Percentiles rank a stretch among this genome's conserved stretches.
These are phyloP conservation scores for Zelostemma sp. DNA, from an alignment of 1,140 invertebrate genomes.

Conservation along the genomic window DNA sequence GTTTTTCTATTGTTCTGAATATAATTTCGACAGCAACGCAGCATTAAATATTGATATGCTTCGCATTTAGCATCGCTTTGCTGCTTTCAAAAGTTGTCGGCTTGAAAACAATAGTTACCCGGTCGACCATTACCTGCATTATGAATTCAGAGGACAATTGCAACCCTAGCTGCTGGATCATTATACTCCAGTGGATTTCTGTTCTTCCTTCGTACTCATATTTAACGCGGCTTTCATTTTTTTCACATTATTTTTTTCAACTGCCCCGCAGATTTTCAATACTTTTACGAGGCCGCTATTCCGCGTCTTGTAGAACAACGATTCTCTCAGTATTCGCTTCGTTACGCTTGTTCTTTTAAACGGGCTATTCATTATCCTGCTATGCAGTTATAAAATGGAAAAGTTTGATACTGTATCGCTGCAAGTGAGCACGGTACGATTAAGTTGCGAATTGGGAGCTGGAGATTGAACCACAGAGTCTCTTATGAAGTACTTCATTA, in stretches of 20 bases:
- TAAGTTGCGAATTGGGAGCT: neutral
- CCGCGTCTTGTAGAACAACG: slow-evolving; percentile 21
- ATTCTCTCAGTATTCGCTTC: slow-evolving; percentile 10
- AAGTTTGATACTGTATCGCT: slow-evolving; percentile 10
- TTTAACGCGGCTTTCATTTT: slow-evolving; percentile 10
- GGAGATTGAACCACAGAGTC: neutral
- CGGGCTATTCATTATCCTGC: slow-evolving; percentile 20
- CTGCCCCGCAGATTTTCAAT: slow-evolving; percentile 11
- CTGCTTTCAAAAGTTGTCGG: slow-evolving; percentile 22
- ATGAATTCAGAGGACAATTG: slow-evolving; percentile 19
- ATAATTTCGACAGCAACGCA: slow-evolving; percentile 16
- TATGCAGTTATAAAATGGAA: slow-evolving; percentile 14
- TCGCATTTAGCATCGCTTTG: slow-evolving; percentile 13
- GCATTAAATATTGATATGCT: slow-evolving; percentile 12
- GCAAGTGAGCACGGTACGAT: neutral
- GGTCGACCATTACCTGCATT: slow-evolving; percentile 23
- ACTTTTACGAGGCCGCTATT: slow-evolving; percentile 15
- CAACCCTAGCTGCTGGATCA: slow-evolving; percentile 1
- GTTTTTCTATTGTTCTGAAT: slow-evolving; percentile 13
- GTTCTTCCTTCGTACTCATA: slow-evolving; percentile 7
- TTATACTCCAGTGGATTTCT: slow-evolving; percentile 3
- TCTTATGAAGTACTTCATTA: no score
- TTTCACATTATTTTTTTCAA: slow-evolving; percentile 20
- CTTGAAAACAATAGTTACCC: slow-evolving; percentile 14
- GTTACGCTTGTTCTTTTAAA: slow-evolving; percentile 25